Percentiles rank a stretch among this genome's conserved stretches.
These are phyloP conservation scores for Peromyscus attwateri DNA, from an alignment of 2,797 vertebrate genomes.

Conservation along the genomic window DNA sequence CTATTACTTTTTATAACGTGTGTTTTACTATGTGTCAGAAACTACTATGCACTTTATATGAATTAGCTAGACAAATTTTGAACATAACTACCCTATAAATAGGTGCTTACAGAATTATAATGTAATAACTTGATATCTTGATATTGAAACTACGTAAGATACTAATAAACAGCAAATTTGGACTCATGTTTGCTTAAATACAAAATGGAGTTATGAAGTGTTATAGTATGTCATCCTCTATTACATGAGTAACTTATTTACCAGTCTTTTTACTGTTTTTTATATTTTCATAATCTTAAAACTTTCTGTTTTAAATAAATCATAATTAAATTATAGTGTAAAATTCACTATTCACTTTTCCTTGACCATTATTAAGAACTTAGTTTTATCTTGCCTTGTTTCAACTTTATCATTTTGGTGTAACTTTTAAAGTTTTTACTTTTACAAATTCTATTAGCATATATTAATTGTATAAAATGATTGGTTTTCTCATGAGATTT, in stretches of 20 bases:
- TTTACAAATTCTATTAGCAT: background rate
- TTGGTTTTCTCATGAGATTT: background rate
- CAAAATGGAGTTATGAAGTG: background rate
- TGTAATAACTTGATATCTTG: background rate
- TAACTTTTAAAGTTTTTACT: background rate
- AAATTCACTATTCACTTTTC: background rate
- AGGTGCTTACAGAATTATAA: background rate
- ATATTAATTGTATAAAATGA: background rate
- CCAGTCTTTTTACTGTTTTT: background rate
- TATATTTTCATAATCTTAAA: background rate
- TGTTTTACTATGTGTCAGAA: conserved; percentile 28
- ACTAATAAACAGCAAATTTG: background rate
- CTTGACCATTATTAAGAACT: background rate
- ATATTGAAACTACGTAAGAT: background rate
- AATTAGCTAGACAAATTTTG: conserved; percentile 15
- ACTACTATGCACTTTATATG: background rate
- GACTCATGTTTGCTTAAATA: background rate
- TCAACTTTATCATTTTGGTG: background rate
- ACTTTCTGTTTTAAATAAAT: conserved; percentile 27
- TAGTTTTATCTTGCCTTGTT: conserved; percentile 1
- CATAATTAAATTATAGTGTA: conserved; percentile 4
- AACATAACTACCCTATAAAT: background rate
- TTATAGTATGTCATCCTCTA: background rate
- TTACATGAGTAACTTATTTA: background rate
- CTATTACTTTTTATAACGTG: conserved; percentile 13